These are phyloP conservation scores for Ascidia mentula DNA, from an alignment of 23 tunicate genomes.

Conservation along the genomic window DNA sequence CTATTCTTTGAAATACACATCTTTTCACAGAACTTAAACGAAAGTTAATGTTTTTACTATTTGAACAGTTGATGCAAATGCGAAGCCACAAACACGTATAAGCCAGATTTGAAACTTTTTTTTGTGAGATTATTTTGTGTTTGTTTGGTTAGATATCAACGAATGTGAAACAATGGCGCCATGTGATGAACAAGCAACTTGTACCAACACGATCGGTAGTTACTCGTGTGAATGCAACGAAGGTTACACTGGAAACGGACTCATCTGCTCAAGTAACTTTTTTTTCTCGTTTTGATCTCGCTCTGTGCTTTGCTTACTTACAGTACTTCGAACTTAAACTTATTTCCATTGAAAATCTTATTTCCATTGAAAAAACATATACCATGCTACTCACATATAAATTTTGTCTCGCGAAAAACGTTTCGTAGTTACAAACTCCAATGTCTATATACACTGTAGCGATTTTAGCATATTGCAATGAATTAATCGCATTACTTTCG, in stretches of 20 bases:
- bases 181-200: conserved; percentile 25
- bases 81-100: not conserved
- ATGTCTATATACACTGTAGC: not conserved
- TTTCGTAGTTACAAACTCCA: not conserved
- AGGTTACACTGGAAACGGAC: conserved; percentile 35
- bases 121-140: not conserved
- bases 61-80: too few species aligned
- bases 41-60: not conserved
- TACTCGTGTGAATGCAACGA: conserved; percentile 19
- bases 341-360: too few species aligned
- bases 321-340: too few species aligned
- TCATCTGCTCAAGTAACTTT: conserved; percentile 7
- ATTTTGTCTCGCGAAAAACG: not conserved
- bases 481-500: not conserved
- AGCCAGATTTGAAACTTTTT: not conserved
- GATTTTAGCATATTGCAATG: not conserved
- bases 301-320: too few species aligned
- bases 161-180: conserved; percentile 19
- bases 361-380: too few species aligned
- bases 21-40: not conserved
- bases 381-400: not conserved
- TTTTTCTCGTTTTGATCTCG: not conserved
- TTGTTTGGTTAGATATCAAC: conserved; percentile 14
- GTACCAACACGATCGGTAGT: conserved; percentile 14
- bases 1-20: not conserved